phyloP scores from a whole-genome alignment of 2,113 vertebrate genomes.

The Tachysurus vachellii region DNA sequence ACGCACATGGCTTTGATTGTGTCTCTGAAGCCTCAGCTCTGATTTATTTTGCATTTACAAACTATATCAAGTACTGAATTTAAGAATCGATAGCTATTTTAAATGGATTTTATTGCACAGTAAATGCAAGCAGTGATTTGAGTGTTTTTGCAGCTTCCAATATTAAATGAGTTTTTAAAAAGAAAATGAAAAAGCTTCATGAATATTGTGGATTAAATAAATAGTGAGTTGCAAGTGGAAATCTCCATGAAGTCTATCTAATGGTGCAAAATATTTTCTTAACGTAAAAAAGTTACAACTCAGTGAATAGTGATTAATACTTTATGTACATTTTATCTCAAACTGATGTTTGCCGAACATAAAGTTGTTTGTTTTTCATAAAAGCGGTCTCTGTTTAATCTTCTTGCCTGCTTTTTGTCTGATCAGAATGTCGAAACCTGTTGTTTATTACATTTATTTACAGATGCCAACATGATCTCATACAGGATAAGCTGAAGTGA shows the following conservation, averaged over 20 bases:
- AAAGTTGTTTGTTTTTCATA: conserved; percentile 43
- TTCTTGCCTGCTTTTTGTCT: conserved; percentile 5
- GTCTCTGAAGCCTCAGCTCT: conserved; percentile 33
- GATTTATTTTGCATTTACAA: conserved; percentile 30
- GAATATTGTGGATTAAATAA: conserved; percentile 22
- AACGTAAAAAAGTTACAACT: conserved; percentile 44
- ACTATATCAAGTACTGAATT: conserved; percentile 33
- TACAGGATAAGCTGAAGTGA: background rate
- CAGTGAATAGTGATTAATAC: conserved; percentile 44
- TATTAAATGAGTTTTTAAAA: conserved; percentile 23
- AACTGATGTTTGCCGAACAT: conserved; percentile 48
- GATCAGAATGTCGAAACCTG: background rate
- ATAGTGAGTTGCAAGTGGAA: conserved; percentile 24
- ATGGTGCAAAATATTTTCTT: conserved; percentile 42
- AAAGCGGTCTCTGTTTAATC: conserved; percentile 13
- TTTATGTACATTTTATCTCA: conserved; percentile 47
- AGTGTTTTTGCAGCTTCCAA: conserved; percentile 50
- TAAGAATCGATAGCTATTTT: conserved; percentile 27
- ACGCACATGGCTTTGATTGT: conserved; percentile 14
- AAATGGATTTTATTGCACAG: conserved; percentile 44
- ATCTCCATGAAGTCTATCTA: conserved; percentile 27
- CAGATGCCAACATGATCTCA: background rate
- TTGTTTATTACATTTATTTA: background rate
- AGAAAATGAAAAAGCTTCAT: conserved; percentile 34
- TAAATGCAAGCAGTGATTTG: conserved; percentile 44